A percentile compares a stretch with the other conserved stretches of the same genome.
These are phyloP conservation scores for Dysdera silvatica DNA, from an alignment of 1,140 invertebrate species.

Conservation along the genomic window DNA sequence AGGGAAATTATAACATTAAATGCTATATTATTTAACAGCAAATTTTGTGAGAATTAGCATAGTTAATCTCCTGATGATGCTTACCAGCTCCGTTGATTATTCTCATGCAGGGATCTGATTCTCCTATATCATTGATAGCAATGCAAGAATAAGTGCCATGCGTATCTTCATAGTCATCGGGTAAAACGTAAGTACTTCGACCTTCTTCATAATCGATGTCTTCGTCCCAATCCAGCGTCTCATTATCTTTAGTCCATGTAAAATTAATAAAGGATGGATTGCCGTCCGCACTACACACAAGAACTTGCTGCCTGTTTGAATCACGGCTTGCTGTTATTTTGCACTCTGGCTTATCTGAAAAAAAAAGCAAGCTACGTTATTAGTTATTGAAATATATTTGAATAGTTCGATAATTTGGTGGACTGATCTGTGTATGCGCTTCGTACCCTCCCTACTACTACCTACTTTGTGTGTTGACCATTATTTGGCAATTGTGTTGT, in stretches of 20 bases:
- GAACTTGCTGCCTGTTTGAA: constrained; percentile 59
- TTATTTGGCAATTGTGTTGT: no score
- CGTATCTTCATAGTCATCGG: constrained; percentile 57
- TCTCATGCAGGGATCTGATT: constrained; percentile 55
- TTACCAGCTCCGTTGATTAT: constrained; percentile 23
- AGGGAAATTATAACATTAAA: no score
- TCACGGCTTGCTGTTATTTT: constrained; percentile 64
- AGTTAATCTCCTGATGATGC: no score
- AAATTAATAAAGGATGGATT: constrained; percentile 73
- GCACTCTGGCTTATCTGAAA: constrained; percentile 74
- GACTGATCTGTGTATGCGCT: no score
- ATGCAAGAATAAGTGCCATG: constrained; percentile 73
- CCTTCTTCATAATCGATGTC: constrained; percentile 41
- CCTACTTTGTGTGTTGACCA: no score
- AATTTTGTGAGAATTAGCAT: no score
- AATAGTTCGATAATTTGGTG: no score
- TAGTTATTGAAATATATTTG: no score
- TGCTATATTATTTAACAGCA: no score
- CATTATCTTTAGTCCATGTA: constrained; percentile 64
- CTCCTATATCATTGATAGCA: constrained; percentile 72
- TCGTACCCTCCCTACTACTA: no score
- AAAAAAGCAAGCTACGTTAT: constrained; percentile 36
- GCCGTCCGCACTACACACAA: constrained; percentile 69
- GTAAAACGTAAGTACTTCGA: constrained; percentile 36
- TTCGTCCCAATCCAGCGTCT: constrained; percentile 49